Percentiles rank a stretch among this genome's conserved stretches.
phyloP scores from a whole-genome alignment of 2,113 vertebrate species.

The Vicugna pacos region DNA sequence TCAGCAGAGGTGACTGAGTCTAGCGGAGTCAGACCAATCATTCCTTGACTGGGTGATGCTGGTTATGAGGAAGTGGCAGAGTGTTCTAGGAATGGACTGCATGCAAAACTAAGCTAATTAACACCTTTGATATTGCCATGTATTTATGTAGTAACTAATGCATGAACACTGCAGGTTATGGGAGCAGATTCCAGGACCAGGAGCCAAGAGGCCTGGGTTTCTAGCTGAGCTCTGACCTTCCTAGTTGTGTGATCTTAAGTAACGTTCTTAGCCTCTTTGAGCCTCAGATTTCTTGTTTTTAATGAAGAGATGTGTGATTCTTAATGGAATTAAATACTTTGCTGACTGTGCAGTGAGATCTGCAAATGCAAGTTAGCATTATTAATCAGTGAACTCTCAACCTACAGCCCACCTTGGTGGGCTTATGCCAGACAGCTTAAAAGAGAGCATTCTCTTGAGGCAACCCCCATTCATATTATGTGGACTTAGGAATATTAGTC shows the following conservation, averaged over 20 bases:
- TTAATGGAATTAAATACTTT: not conserved
- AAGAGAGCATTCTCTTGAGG: not conserved
- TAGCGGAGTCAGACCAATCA: not conserved
- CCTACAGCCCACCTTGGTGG: not conserved
- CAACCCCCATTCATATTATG: not conserved
- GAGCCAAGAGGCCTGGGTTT: not conserved
- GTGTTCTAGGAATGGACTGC: not conserved
- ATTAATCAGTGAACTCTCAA: not conserved
- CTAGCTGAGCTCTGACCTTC: not conserved
- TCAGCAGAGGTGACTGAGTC: not conserved
- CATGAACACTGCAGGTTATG: not conserved
- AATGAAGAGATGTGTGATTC: not conserved
- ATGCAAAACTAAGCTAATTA: not conserved
- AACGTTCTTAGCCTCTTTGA: not conserved
- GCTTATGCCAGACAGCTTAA: not conserved
- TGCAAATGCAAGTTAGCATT: not conserved
- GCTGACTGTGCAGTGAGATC: not conserved
- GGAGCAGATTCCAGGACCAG: not conserved
- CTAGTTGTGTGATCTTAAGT: not conserved
- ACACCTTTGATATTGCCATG: not conserved
- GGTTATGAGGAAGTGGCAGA: not conserved
- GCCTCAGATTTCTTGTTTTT: slow-evolving; percentile 10
- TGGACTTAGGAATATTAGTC: not conserved
- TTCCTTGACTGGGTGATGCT: not conserved
- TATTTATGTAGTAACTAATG: not conserved